phyloP scores from a whole-genome alignment of 1,140 invertebrate genomes.

The Papilio xuthus region DNA sequence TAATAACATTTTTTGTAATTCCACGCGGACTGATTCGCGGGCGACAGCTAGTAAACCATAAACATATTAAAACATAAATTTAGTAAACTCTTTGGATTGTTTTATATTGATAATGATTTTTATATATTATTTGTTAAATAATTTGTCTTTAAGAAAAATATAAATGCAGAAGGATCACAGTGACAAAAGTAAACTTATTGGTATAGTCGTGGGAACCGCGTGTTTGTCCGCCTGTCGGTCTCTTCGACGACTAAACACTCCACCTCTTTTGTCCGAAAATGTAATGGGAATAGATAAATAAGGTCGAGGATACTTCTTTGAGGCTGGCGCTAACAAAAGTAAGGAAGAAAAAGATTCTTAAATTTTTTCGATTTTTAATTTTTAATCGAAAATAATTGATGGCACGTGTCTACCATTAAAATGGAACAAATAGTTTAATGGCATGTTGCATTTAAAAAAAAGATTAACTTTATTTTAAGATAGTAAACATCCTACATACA shows the following conservation, averaged over 20 bases:
- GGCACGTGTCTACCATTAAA: neutral
- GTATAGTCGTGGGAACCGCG: constrained; percentile 64
- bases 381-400: too few species aligned
- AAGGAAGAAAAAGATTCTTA: constrained; percentile 34
- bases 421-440: too few species aligned
- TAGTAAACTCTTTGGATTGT: too few species aligned
- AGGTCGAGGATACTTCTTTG: constrained; percentile 56
- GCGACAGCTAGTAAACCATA: too few species aligned
- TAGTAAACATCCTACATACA: too few species aligned
- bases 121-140: neutral
- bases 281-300: constrained; percentile 79
- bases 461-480: too few species aligned
- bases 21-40: too few species aligned
- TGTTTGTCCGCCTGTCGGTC: constrained; percentile 71
- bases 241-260: constrained; percentile 73
- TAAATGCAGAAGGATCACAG: constrained; percentile 43
- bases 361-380: too few species aligned
- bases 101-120: neutral
- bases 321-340: constrained; percentile 60
- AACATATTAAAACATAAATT: too few species aligned
- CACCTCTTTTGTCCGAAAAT: constrained; percentile 77
- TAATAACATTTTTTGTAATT: too few species aligned
- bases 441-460: too few species aligned
- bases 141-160: neutral
- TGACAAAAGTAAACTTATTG: constrained; percentile 52